Evolutionary conservation across 2,113 vertebrate species (phyloP).

Genomic region (Dicentrarchus labrax): DNA sequence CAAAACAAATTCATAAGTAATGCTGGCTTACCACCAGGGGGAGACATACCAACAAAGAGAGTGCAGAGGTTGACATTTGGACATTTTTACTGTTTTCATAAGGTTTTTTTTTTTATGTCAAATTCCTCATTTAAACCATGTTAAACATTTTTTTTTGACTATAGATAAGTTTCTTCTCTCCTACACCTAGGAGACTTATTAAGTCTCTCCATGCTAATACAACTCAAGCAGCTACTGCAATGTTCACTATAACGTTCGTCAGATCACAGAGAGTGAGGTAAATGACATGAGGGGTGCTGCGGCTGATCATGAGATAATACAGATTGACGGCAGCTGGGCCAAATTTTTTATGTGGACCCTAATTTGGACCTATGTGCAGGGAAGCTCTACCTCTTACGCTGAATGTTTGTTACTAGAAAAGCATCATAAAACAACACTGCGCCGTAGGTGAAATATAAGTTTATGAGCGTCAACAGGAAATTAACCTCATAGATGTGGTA

Average conservation of each 20-base stretch:
- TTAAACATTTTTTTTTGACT: too few species aligned
- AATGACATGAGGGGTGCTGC: not conserved
- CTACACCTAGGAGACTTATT: not conserved
- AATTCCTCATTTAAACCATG: too few species aligned
- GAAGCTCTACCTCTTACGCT: not conserved
- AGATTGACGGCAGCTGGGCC: not conserved
- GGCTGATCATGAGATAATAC: not conserved
- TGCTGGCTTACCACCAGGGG: slow-evolving; percentile 8
- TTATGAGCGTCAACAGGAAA: slow-evolving; percentile 9
- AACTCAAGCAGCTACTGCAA: not conserved
- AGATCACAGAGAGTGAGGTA: not conserved
- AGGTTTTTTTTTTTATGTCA: too few species aligned
- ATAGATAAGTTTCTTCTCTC: too few species aligned
- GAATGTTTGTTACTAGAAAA: not conserved
- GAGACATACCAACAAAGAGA: not conserved
- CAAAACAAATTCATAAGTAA: not conserved
- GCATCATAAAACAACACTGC: not conserved
- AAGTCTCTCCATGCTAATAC: not conserved
- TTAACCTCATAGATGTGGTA: slow-evolving; percentile 97
- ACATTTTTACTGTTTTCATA: too few species aligned
- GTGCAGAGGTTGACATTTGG: too few species aligned
- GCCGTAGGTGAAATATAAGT: not conserved
- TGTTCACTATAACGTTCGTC: not conserved
- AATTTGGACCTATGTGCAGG: not conserved
- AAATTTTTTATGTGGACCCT: not conserved